phyloP scores from a whole-genome alignment of 2,888 invertebrate species.

The Omphaloscelis lunosa region DNA sequence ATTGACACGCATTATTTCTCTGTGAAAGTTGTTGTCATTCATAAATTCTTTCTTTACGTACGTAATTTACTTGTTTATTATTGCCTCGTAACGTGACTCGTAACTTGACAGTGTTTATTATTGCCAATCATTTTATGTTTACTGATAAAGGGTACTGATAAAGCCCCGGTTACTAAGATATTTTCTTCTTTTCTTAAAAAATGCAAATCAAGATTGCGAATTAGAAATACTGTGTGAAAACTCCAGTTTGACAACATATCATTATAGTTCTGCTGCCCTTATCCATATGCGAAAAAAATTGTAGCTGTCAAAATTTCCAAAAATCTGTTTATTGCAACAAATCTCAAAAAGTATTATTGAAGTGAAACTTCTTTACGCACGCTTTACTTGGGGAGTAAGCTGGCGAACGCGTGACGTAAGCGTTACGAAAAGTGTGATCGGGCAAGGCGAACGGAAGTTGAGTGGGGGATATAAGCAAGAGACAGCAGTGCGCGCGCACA shows the following conservation, averaged over 20 bases:
- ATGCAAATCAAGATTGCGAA: background rate
- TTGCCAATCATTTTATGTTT: background rate
- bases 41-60: background rate
- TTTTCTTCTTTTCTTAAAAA: background rate
- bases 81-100: too few relatives aligned
- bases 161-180: background rate
- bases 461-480: too few relatives aligned
- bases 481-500: too few relatives aligned
- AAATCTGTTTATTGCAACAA: background rate
- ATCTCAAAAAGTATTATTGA: background rate
- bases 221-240: background rate
- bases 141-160: background rate
- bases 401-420: too few relatives aligned
- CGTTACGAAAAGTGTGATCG: too few relatives aligned
- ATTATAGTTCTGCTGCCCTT: too few relatives aligned
- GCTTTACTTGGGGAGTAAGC: too few relatives aligned
- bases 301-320: background rate
- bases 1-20: slow-evolving; percentile 37
- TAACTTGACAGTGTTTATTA: background rate
- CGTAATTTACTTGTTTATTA: too few relatives aligned
- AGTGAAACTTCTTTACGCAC: too few relatives aligned
- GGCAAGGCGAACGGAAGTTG: too few relatives aligned
- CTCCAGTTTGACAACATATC: background rate
- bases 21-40: slow-evolving; percentile 25
- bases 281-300: too few relatives aligned